phyloP scores from a whole-genome alignment of 35 echinoderm and acorn worm genomes.

The Nesometra sesokonis region DNA sequence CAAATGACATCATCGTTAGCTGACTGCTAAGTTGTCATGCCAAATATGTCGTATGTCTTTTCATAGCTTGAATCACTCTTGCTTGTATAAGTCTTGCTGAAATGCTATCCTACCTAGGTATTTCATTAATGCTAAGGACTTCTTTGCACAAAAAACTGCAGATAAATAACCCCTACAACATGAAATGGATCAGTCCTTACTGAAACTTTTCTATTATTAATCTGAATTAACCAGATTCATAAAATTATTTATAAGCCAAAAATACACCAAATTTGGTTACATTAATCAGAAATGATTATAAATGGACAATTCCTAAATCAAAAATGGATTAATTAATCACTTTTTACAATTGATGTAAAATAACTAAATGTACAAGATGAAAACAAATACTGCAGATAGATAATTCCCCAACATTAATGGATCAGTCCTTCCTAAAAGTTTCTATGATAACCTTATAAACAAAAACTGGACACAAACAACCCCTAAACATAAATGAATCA shows the following conservation, averaged over 20 bases:
- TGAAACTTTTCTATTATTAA: not conserved
- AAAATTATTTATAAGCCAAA: too few species aligned
- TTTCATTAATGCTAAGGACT: not conserved
- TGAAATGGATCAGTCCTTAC: not conserved
- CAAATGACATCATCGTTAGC: not conserved
- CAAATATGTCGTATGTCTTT: not conserved
- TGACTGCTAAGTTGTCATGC: not conserved
- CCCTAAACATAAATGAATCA: not conserved
- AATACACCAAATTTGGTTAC: too few species aligned
- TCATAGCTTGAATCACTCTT: not conserved
- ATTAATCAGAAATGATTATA: too few species aligned
- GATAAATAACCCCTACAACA: not conserved
- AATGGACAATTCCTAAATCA: too few species aligned
- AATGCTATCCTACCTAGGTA: not conserved
- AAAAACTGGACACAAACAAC: not conserved
- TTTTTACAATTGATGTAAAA: too few species aligned
- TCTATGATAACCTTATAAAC: not conserved
- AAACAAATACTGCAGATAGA: not conserved
- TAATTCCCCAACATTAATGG: not conserved
- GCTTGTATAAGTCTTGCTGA: not conserved
- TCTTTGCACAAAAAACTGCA: not conserved
- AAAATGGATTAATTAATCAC: too few species aligned
- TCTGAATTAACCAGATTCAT: too few species aligned
- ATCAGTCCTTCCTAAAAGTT: not conserved
- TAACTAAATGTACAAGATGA: too few species aligned